Conservation (phyloP, 2,113 vertebrate species). For the Esox niger region DNA sequence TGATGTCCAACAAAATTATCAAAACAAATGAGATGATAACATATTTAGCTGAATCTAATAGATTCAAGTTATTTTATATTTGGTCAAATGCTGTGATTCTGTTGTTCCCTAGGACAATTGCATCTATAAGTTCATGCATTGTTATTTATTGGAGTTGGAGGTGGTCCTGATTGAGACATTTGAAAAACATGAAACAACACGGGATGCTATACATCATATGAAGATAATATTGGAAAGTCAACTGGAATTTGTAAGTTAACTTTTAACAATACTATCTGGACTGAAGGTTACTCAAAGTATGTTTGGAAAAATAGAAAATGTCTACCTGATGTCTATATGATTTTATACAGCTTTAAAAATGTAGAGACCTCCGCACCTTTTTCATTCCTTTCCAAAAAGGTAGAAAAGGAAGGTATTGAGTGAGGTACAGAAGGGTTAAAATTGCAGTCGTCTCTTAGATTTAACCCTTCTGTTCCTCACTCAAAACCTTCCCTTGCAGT, state of each 20-base stretch:
- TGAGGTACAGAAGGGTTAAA: too few relatives aligned
- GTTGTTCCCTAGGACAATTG: constrained; percentile 47
- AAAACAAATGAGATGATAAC: too few relatives aligned
- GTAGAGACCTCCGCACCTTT: too few relatives aligned
- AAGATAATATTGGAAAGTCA: accelerated
- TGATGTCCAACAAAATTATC: too few relatives aligned
- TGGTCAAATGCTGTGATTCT: background rate
- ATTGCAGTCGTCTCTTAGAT: too few relatives aligned
- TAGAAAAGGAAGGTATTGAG: too few relatives aligned
- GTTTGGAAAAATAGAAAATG: too few relatives aligned
- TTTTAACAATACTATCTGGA: background rate
- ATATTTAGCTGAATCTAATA: background rate
- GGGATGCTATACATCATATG: background rate
- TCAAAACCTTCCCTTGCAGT: too few relatives aligned
- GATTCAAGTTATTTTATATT: background rate
- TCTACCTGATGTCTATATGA: too few relatives aligned
- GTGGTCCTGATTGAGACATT: constrained; percentile 43
- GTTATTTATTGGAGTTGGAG: constrained; percentile 65
- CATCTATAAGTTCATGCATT: constrained; percentile 34
- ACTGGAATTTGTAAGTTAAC: constrained; percentile 14
- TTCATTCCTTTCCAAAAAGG: too few relatives aligned
- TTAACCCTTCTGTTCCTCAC: too few relatives aligned
- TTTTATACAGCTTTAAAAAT: too few relatives aligned
- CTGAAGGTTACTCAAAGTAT: background rate
- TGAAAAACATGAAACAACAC: background rate